Evolutionary conservation across 1,140 invertebrate species (phyloP), one percentile per base, ranked within the genome.

Genomic region (Cyclina sinensis): DNA sequence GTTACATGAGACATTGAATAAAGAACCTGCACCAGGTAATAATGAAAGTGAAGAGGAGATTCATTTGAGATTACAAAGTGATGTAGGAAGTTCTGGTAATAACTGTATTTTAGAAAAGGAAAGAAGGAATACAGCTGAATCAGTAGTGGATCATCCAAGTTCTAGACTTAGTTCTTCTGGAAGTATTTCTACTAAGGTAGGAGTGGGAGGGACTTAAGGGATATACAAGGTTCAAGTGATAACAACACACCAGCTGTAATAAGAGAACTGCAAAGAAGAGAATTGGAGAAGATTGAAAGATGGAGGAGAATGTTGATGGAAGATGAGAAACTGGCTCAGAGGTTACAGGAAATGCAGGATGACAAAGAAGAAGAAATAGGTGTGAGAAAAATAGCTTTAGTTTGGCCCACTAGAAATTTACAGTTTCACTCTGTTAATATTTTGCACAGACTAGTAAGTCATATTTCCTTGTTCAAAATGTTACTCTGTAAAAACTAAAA

Each of bases 271-370:
- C 74, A 79, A 43, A 37, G 74, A 46, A 46, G 48, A 54, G 74
- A 79, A 54, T 54, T 79, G 43, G 74, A 79, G 30, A 79, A 79
- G 74, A 79, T 79, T 46, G 74, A 48, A 30, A 48, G 74, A 48
- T 79, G 74, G 74, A 79, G 46, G 27, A 48, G 32, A 18, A 79
- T 54, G 48, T 51, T 79, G n/a, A 16, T 39, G 46, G 74, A 48
- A 35, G 74, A 79, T 54, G 74, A 48, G n/a, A 48, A 54, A 51
- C 27, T 79, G 74, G 74, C 74, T 3, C 16, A 27, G 51, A 16
- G 43, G 12, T 16, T 79, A 18, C 74, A 79, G 48, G 74, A 79
- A 1, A 46, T 79, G 43, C 21, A 79, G 5, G 14, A 16, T 7
- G 16, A 24, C 27, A 43, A 79, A 7, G 14, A 16, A 32, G 74